Conservation (phyloP, 2,888 invertebrate species). For the Pristionchus entomophagus region DNA sequence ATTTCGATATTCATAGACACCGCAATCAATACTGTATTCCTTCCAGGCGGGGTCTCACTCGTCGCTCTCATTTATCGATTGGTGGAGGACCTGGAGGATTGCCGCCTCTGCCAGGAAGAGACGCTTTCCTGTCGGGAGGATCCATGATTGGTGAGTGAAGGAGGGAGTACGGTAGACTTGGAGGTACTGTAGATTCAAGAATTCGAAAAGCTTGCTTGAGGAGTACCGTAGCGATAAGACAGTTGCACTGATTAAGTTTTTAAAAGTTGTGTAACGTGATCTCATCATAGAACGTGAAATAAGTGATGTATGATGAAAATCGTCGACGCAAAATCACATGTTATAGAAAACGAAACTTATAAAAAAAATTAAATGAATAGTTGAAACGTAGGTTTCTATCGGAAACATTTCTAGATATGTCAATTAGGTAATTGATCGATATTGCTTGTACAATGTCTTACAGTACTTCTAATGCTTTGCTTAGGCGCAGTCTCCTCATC, state of each 20-base stretch:
- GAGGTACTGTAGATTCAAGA: background rate
- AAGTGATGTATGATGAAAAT: too few relatives aligned
- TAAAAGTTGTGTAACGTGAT: too few relatives aligned
- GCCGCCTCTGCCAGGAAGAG: background rate
- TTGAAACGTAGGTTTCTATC: too few relatives aligned
- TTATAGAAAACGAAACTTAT: too few relatives aligned
- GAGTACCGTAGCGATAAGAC: background rate
- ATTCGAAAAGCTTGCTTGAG: too few relatives aligned
- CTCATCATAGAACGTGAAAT: too few relatives aligned
- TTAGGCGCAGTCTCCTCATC: slow-evolving; percentile 3
- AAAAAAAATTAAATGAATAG: too few relatives aligned
- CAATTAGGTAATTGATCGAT: too few relatives aligned
- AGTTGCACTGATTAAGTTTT: too few relatives aligned
- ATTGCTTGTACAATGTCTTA: background rate
- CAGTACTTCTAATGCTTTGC: background rate
- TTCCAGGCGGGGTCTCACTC: slow-evolving; percentile 10
- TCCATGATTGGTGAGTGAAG: background rate
- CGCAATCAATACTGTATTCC: background rate
- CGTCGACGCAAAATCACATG: too few relatives aligned
- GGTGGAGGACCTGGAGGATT: background rate
- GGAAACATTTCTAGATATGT: too few relatives aligned
- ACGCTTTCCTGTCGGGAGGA: background rate
- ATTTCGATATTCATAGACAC: background rate
- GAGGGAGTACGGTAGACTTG: background rate
- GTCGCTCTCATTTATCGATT: background rate